Evolutionary conservation across 2,888 invertebrate species (phyloP), one percentile per base, ranked within the genome.

Genomic region (Vesta saturnalis): DNA sequence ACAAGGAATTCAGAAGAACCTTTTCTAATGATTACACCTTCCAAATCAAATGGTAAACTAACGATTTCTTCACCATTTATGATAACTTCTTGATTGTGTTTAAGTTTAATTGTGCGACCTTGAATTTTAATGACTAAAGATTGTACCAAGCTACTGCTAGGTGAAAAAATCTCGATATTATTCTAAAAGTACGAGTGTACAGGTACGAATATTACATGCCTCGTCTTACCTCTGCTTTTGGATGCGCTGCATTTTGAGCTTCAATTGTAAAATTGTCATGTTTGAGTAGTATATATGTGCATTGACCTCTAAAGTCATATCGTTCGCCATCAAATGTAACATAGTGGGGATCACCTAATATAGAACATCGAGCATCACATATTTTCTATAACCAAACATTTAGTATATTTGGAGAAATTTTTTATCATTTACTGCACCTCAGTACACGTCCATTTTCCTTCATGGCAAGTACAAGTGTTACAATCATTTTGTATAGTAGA

Each of bases 291-390:
- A 93, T 92, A 82, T 96, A 96, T 0, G 92, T 90, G 82, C 96
- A 96, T 76, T 91, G 91, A 0, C 96, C 96, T 94, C 95, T 95
- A 82, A 96, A 96, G 84, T 95, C 92, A 82, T 88, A 97, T 0
- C 90, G 89, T 72, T 89, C 89, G 0, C 96, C 96, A 83, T 97
- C 96, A 81, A 97, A 97, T 0, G 96, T 96, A 54, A 89, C 88
- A 84, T 95, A 96, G 85, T 96, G 96, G 0, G 96, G 95, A 86
- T 96, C 95, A 0, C 96, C 96, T 46, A 94, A 87, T 0, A 93
- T 92, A 0, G 92, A 88, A 82, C 96, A 97, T n/a, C 94, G 90
- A 0, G 93, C 91, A 1, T 92, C 92, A 82, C 96, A 96, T 12
- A 87, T 76, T 46, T 82, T 76, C 82, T 83, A 65, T 23, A 71